Percentiles rank a stretch among this genome's conserved stretches.
Conservation (phyloP, 2,113 vertebrate genomes). For the Poeciliopsis turrubarensis region DNA sequence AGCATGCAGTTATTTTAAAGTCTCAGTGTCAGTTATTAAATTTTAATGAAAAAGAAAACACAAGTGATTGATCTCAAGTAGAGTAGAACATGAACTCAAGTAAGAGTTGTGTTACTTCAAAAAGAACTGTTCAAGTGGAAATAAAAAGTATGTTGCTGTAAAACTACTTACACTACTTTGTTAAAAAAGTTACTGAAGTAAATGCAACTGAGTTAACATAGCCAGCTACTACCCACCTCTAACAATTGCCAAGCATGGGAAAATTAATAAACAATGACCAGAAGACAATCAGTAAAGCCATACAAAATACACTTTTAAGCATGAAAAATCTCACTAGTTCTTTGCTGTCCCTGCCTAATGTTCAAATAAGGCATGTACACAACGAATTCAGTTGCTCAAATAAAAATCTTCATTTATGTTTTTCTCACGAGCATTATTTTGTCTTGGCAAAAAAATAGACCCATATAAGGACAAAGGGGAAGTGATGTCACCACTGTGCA, state of each 20-base stretch:
- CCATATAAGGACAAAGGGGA: slow-evolving; percentile 75
- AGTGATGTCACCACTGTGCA: slow-evolving; percentile 67
- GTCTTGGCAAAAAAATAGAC: slow-evolving; percentile 3
- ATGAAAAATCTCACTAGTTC: not conserved
- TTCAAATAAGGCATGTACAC: no score
- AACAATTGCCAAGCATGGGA: not conserved
- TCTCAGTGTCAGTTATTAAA: not conserved
- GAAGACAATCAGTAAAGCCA: not conserved
- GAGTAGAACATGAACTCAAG: no score
- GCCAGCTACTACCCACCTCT: no score
- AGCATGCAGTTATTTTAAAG: not conserved
- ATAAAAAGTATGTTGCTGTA: no score
- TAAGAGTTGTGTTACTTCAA: no score
- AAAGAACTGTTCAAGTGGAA: no score
- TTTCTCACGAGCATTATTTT: slow-evolving; percentile 4
- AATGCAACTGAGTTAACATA: no score
- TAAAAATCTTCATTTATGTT: slow-evolving; percentile 2
- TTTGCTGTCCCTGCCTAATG: not conserved
- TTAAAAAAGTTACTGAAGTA: no score
- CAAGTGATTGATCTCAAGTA: not conserved
- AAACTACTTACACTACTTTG: no score
- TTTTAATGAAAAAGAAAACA: not conserved
- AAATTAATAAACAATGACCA: not conserved
- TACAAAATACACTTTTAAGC: not conserved
- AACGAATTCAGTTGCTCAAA: not conserved